A percentile compares a stretch with the other conserved stretches of the same genome.
phyloP scores from a whole-genome alignment of 2,888 invertebrate genomes.

The Trichogramma evanescens region DNA sequence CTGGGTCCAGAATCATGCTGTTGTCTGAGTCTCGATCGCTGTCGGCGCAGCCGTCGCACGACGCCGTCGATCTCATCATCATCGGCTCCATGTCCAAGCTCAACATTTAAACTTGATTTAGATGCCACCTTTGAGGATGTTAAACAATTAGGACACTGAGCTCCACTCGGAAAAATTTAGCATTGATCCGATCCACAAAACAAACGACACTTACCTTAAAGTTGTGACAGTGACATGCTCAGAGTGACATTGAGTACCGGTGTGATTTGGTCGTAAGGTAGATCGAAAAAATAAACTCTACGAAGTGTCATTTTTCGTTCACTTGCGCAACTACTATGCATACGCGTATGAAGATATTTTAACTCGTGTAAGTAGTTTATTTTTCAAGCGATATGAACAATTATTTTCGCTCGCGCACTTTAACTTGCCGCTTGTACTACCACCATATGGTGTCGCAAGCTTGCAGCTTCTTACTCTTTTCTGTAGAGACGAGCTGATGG shows the following conservation, averaged over 20 bases:
- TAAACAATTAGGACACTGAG: too few species aligned
- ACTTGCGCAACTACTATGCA: too few species aligned
- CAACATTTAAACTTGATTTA: constrained; percentile 14
- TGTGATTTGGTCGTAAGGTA: too few species aligned
- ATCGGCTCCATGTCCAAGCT: constrained; percentile 31
- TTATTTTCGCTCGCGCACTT: constrained; percentile 17
- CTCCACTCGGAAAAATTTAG: not conserved
- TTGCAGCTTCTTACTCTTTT: too few species aligned
- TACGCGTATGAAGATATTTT: constrained; percentile 13
- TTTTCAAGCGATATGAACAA: constrained; percentile 39
- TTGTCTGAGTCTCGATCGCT: constrained; percentile 45
- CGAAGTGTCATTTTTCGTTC: too few species aligned
- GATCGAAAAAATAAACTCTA: too few species aligned
- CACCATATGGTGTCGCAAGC: too few species aligned
- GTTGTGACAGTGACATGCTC: too few species aligned
- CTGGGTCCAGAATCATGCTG: constrained; percentile 45
- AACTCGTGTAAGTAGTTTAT: constrained; percentile 44
- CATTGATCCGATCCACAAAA: not conserved
- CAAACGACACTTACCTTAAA: constrained; percentile 3
- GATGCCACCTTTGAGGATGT: too few species aligned
- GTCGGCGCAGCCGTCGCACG: constrained; percentile 44
- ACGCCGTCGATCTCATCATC: constrained; percentile 38
- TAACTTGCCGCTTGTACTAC: not conserved
- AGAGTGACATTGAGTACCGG: too few species aligned
- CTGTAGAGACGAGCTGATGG: too few species aligned